Conservation (phyloP, 2,113 vertebrate genomes). For the Glaucomys volans region DNA sequence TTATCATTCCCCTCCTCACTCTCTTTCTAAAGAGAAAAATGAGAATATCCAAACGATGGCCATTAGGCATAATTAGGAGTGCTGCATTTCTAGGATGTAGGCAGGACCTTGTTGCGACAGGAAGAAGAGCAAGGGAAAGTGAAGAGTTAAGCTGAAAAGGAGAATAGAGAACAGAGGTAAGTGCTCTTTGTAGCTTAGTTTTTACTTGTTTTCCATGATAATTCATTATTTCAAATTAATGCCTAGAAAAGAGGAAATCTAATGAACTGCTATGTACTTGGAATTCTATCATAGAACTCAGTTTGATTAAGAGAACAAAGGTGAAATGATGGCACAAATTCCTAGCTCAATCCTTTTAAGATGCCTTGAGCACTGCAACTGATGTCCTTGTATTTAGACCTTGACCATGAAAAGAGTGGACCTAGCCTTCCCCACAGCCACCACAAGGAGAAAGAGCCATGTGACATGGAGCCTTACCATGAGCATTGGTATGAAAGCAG, state of each 20-base stretch:
- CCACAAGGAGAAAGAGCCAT: neutral
- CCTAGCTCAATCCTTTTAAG: neutral
- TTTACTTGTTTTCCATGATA: neutral
- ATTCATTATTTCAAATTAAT: neutral
- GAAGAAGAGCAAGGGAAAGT: neutral
- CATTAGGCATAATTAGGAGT: neutral
- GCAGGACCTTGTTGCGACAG: neutral
- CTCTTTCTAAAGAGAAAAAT: neutral
- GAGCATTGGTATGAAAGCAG: neutral
- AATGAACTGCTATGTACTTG: neutral
- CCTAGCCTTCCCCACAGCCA: fast-evolving
- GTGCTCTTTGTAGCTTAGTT: neutral
- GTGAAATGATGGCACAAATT: neutral
- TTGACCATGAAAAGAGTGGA: neutral
- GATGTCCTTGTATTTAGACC: neutral
- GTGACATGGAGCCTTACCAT: fast-evolving
- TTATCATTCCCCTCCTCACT: neutral
- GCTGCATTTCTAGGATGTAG: too few relatives aligned
- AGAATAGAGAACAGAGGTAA: neutral
- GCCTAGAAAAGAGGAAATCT: neutral
- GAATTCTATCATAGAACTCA: neutral
- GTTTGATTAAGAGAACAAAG: neutral
- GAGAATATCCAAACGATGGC: neutral
- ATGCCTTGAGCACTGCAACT: neutral
- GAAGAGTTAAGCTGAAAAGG: neutral